Percentiles rank a stretch among this genome's conserved stretches.
Evolutionary conservation across 2,888 invertebrate genomes (phyloP).

Genomic region (Drosophila conformis): DNA sequence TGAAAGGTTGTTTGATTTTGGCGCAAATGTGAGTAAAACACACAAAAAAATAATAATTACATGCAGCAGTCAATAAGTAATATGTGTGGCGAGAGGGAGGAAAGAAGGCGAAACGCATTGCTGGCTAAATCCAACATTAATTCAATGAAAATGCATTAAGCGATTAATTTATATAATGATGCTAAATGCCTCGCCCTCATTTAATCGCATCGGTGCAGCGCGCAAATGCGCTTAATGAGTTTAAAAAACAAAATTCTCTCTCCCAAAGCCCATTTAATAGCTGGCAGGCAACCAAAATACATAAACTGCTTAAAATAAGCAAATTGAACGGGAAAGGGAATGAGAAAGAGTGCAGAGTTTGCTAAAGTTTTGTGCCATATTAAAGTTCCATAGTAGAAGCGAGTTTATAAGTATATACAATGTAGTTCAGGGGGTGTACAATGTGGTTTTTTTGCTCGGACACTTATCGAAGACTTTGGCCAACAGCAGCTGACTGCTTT

Average conservation of each 20-base stretch:
- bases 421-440: background rate
- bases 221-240: slow-evolving; percentile 67
- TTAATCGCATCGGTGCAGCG: slow-evolving; percentile 58
- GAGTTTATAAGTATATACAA: slow-evolving; percentile 15
- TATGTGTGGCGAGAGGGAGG: background rate
- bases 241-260: slow-evolving; percentile 42
- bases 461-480: slow-evolving; percentile 64
- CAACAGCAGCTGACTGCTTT: slow-evolving; percentile 41
- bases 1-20: slow-evolving; percentile 58
- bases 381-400: slow-evolving; percentile 10
- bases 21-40: slow-evolving; percentile 6
- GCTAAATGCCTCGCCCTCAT: slow-evolving; percentile 22
- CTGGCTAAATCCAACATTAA: slow-evolving; percentile 66
- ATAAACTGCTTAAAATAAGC: slow-evolving; percentile 49
- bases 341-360: background rate
- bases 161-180: slow-evolving; percentile 63
- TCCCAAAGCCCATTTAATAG: slow-evolving; percentile 6
- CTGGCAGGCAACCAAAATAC: slow-evolving; percentile 27
- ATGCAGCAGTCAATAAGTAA: slow-evolving; percentile 4
- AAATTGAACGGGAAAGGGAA: slow-evolving; percentile 21
- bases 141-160: slow-evolving; percentile 64
- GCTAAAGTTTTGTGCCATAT: slow-evolving; percentile 20
- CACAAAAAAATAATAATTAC: slow-evolving; percentile 12
- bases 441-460: slow-evolving; percentile 19
- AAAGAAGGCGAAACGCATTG: slow-evolving; percentile 18